Conservation (phyloP, 2,113 vertebrate genomes). For the Probosciger aterrimus region DNA sequence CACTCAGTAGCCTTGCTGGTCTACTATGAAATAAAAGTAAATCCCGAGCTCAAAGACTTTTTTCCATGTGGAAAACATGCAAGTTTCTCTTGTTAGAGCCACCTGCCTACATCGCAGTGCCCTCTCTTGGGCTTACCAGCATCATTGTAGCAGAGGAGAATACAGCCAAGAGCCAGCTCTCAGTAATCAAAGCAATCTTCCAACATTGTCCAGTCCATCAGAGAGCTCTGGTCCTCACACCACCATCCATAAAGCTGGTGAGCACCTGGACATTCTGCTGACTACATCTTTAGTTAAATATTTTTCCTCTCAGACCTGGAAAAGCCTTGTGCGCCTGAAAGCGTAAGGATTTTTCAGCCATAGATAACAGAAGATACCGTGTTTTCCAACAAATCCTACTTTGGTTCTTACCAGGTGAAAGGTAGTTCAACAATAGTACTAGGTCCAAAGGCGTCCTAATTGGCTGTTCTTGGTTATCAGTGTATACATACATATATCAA, state of each 20-base stretch:
- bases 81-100: conserved; percentile 27
- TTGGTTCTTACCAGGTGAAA: neutral
- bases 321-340: neutral
- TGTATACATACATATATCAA: neutral
- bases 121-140: neutral
- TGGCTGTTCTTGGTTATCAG: neutral
- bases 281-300: neutral
- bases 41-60: neutral
- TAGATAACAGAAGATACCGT: neutral
- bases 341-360: neutral
- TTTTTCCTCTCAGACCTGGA: neutral
- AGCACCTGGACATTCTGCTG: neutral
- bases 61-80: conserved; percentile 4
- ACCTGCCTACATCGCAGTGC: neutral
- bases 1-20: neutral
- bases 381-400: neutral
- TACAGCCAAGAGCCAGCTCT: neutral
- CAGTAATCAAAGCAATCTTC: neutral
- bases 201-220: neutral
- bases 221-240: neutral
- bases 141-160: neutral
- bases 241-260: neutral
- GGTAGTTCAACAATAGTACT: neutral
- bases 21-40: neutral
- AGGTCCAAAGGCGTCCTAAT: neutral